These are phyloP conservation scores for Silurus asotus DNA, from an alignment of 2,113 vertebrate genomes.

Conservation along the genomic window DNA sequence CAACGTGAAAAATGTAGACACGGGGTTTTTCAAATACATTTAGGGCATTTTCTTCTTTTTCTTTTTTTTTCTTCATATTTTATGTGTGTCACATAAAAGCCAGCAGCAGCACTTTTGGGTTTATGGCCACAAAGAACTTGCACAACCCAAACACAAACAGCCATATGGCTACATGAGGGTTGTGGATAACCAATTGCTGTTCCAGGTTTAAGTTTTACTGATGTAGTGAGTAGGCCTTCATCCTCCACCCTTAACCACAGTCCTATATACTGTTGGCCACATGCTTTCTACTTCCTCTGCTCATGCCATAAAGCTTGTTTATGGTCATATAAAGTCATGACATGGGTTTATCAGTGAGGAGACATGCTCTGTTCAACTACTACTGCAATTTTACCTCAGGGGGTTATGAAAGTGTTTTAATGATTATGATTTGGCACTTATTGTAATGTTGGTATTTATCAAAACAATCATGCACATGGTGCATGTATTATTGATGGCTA, in stretches of 20 bases:
- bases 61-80: background rate
- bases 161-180: background rate
- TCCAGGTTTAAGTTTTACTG: slow-evolving; percentile 24
- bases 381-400: background rate
- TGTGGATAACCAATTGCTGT: slow-evolving; percentile 17
- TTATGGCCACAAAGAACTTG: slow-evolving; percentile 3
- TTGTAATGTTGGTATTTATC: background rate
- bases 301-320: slow-evolving; percentile 13
- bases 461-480: background rate
- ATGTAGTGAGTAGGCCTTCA: background rate
- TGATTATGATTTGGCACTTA: background rate
- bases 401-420: background rate
- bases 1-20: background rate
- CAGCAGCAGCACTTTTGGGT: slow-evolving; percentile 5
- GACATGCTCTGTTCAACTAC: background rate
- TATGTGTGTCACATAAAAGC: slow-evolving; percentile 2
- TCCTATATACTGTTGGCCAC: slow-evolving; percentile 28
- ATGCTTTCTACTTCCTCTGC: slow-evolving; percentile 7
- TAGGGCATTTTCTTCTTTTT: background rate
- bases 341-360: slow-evolving; percentile 4
- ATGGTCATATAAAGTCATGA: slow-evolving; percentile 26
- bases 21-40: background rate
- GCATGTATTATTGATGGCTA: background rate
- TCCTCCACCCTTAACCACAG: slow-evolving; percentile 25
- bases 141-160: slow-evolving; percentile 12